These are phyloP conservation scores for Amphiprion ocellaris DNA, from an alignment of 2,113 vertebrate species.

Conservation along the genomic window DNA sequence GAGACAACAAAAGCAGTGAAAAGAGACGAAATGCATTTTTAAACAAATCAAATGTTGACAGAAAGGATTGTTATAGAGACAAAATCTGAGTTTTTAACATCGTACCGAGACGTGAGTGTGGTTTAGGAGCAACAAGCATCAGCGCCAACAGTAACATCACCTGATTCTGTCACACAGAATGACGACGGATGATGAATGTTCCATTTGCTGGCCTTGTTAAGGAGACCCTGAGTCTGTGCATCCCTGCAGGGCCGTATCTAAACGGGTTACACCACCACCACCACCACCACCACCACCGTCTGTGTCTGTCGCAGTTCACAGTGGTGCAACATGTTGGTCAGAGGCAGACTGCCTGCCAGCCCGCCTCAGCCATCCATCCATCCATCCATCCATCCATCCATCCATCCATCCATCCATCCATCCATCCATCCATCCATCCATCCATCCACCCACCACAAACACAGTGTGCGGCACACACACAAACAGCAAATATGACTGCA, in stretches of 20 bases:
- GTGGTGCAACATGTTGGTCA: conserved; percentile 62
- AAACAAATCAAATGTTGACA: background rate
- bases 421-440: conserved; percentile 42
- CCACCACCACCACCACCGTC: conserved; percentile 14
- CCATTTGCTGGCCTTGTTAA: conserved; percentile 61
- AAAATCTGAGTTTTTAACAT: conserved; percentile 3
- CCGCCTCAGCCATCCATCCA: conserved; percentile 42
- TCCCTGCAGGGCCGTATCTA: conserved; percentile 58
- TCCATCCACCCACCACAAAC: conserved; percentile 28
- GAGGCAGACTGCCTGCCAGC: conserved; percentile 49
- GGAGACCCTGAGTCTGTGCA: conserved; percentile 33
- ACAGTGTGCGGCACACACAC: conserved; percentile 23
- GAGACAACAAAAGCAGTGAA: too few relatives aligned
- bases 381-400: conserved; percentile 38
- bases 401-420: conserved; percentile 38
- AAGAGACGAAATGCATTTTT: background rate
- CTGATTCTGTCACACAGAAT: conserved; percentile 61
- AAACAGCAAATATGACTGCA: conserved; percentile 38
- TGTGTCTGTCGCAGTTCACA: conserved; percentile 60
- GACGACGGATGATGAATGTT: conserved; percentile 55
- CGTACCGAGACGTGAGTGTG: background rate
- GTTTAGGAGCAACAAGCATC: background rate
- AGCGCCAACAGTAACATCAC: conserved; percentile 17
- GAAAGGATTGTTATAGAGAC: background rate
- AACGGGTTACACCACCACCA: conserved; percentile 59